Conservation (phyloP, 2,888 invertebrate species). For the Glaucopsyche alexis region DNA sequence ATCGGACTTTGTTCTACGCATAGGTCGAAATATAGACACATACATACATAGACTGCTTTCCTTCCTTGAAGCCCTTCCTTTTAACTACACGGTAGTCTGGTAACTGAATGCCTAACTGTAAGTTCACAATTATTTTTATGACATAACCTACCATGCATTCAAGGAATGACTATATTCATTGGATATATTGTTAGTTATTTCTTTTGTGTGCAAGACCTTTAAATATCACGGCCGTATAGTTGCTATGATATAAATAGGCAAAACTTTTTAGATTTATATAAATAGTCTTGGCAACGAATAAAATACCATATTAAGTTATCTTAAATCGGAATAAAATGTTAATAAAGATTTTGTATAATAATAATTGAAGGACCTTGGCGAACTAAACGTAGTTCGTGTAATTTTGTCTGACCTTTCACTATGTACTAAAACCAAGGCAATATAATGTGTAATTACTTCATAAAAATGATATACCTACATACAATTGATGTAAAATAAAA, state of each 20-base stretch:
- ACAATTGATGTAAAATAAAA: not conserved
- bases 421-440: not conserved
- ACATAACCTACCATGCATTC: too few species aligned
- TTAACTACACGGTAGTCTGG: too few species aligned
- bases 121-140: too few species aligned
- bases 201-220: not conserved
- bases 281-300: not conserved
- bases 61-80: too few species aligned
- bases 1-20: too few species aligned
- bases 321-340: not conserved
- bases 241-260: not conserved
- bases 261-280: not conserved
- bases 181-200: too few species aligned
- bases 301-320: not conserved
- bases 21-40: too few species aligned
- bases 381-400: not conserved
- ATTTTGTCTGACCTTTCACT: not conserved
- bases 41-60: too few species aligned
- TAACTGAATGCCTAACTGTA: too few species aligned
- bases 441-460: not conserved
- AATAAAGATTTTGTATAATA: not conserved
- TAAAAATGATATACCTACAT: not conserved
- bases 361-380: not conserved
- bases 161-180: too few species aligned
- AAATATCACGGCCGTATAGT: slow-evolving; percentile 1